These are phyloP conservation scores for Parapristionchus giblindavisi DNA, from an alignment of 2,888 invertebrate genomes.

Conservation along the genomic window DNA sequence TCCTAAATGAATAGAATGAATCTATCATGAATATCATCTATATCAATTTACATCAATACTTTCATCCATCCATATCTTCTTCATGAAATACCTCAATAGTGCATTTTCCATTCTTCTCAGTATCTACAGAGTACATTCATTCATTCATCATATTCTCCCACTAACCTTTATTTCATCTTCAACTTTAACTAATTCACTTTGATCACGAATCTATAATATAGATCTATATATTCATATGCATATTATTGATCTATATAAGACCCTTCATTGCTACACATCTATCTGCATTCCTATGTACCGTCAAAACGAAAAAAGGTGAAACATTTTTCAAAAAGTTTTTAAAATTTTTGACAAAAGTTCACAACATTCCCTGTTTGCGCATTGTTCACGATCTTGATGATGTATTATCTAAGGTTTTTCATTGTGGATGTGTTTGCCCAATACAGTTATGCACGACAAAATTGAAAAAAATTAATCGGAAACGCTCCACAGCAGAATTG, in stretches of 20 bases:
- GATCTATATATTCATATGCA: no score
- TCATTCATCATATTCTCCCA: not conserved
- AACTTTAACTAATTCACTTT: conserved; percentile 22
- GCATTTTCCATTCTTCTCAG: conserved; percentile 14
- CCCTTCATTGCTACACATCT: conserved; percentile 84
- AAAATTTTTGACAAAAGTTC: no score
- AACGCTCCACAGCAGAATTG: no score
- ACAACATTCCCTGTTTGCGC: no score
- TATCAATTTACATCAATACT: conserved; percentile 10
- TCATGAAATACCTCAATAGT: conserved; percentile 25
- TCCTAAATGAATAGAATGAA: not conserved
- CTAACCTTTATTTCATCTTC: not conserved
- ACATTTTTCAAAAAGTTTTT: no score
- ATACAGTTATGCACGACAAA: no score
- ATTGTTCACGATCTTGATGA: no score
- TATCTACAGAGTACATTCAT: not conserved
- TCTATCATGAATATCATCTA: not conserved
- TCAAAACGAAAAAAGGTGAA: no score
- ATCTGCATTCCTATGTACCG: conserved; percentile 73
- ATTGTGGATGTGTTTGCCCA: no score
- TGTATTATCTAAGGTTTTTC: no score
- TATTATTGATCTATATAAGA: no score
- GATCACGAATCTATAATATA: conserved; percentile 18
- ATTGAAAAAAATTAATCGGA: no score
- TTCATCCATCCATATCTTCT: conserved; percentile 8